Evolutionary conservation across 1,140 invertebrate genomes (phyloP), one percentile per base, ranked within the genome.

Genomic region (Drosophila carrolli): DNA sequence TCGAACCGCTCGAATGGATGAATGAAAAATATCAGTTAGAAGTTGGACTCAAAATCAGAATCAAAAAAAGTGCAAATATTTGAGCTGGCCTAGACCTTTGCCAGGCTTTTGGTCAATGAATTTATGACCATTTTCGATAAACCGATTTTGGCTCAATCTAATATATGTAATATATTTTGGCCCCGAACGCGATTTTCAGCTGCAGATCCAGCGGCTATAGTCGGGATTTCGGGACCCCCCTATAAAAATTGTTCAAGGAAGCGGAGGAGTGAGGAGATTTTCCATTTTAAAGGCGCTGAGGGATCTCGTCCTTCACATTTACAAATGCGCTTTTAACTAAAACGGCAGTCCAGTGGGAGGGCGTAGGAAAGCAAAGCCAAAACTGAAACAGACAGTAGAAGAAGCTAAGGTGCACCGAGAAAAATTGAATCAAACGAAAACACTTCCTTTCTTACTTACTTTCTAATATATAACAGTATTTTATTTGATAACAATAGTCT

Each of bases 301-400:
- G 73, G 81, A 80, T 76, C 57, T 46, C 48, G 16, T 59, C 14
- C 16, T 35, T 35, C 57, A 43, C 78, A 59, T 77, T 88, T 88
- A 82, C 83, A 88, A 85, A 88, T 88, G 83, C 83, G 78, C 82
- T 82, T 88, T 85, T 82, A 85, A 85, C 83, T 82, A 82, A 88
- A 88, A 88, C 75, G 82, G 88, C 83, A 88, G 78, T 70, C 60
- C 61, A 68, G 58, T 38, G 60, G 53, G 55, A 19, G 58, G 14
- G 4, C 8, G 14, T 23, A 16, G 27, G 5, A 38, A 14, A 32
- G 35, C 6, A 37, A 37, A 29, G 46, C 48, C 50, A 56, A 70
- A 71, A 38, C 32, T 55, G 47, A 68, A 70, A 47, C 65, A 14
- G 41, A 55, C 46, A 32, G 48, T 16, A 47, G 58, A 37, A 46